Evolutionary conservation across 2,797 vertebrate genomes (phyloP), one percentile per base, ranked within the genome.

Genomic region (Poliocrania exsul): DNA sequence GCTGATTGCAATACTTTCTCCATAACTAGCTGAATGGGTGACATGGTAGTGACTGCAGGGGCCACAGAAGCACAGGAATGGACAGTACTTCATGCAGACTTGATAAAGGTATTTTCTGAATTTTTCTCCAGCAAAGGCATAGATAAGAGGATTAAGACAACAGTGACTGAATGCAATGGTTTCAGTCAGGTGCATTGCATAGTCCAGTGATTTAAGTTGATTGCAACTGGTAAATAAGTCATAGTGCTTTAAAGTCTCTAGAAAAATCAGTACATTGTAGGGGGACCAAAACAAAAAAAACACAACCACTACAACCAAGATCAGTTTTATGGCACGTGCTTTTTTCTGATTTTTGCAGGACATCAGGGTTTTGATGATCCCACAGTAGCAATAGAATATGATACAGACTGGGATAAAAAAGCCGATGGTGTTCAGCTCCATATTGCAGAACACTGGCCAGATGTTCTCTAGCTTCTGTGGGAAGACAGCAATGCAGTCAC

Each of bases 251-350:
- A 99, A 97, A 0, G 98, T 98, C 81, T 98, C 97, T 49, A 99
- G 94, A 86, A 99, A 98, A 13, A 97, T 91, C 16, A 97, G 53
- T 2, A 99, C 3, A 3, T 99, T 98, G 94, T 99, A 99, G 1
- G 99, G 99, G 3, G 98, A 97, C 99, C 99, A 99, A 96, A 99
- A 99, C 56, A 98, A 97, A 69, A 99, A 97, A 96, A 99, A 99
- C 38, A 97, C 96, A 0, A 95, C 35, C 21, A 99, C 98, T n/a
- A 99, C 99, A 8, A 98, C 3, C 6, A 98, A 33, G 74, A 99
- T 97, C 28, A 99, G 92, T 29, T 97, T 98, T 49, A 99, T 81
- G 42, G 98, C 98, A 79, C 94, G 97, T 38, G 71, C 33, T 80
- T 98, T 98, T 88, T 98, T 98, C 54, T 96, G 97, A 9, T 98